Conservation (phyloP, 2,113 vertebrate species). For the Columba livia region DNA sequence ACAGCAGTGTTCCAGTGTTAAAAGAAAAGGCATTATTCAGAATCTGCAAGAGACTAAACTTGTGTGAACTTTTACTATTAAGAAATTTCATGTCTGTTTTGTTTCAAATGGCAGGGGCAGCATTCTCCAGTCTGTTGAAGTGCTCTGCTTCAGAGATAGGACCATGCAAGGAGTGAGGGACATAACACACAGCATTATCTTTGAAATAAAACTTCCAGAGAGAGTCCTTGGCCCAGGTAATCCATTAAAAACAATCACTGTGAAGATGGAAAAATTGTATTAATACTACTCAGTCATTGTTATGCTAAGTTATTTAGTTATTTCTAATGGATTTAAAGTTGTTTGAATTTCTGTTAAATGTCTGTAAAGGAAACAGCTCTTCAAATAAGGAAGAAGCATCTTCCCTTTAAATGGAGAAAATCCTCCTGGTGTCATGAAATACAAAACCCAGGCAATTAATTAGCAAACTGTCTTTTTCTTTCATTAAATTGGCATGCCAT, state of each 20-base stretch:
- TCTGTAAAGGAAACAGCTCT: neutral
- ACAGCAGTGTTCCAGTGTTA: neutral
- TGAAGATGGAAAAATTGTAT: neutral
- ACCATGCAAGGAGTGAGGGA: slow-evolving; percentile 90
- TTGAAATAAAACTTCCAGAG: slow-evolving; percentile 88
- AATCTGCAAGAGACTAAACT: neutral
- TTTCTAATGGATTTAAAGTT: neutral
- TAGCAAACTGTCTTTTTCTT: neutral
- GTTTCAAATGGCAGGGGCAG: slow-evolving; percentile 79
- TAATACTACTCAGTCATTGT: neutral
- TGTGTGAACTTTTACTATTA: neutral
- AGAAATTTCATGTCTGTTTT: neutral
- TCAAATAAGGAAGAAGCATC: neutral
- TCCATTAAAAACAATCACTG: neutral
- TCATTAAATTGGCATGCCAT: neutral
- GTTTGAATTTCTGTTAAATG: neutral
- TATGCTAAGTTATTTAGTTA: neutral
- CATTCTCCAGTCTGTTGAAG: slow-evolving; percentile 80
- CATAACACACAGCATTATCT: slow-evolving; percentile 87
- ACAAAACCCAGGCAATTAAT: neutral
- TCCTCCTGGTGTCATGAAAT: neutral
- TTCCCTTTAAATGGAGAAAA: neutral
- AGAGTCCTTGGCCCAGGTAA: slow-evolving; percentile 82
- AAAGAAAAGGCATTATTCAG: neutral
- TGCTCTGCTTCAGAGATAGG: slow-evolving; percentile 92